Evolutionary conservation across 2,113 vertebrate genomes (phyloP).

Genomic region (Zapornia atra): DNA sequence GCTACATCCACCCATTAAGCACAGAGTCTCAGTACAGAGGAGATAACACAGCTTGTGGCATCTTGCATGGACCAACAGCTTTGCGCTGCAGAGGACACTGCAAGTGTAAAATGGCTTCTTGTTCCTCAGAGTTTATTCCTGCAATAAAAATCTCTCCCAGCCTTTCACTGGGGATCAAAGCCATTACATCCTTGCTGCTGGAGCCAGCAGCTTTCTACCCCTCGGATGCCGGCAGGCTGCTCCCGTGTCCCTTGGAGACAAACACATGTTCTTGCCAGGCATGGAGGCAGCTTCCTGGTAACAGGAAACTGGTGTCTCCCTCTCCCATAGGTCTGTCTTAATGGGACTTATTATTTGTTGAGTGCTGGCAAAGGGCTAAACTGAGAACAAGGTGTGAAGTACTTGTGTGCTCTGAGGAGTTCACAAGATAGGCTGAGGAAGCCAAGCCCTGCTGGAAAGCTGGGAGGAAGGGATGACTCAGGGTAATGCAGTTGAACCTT

Average conservation of each 20-base stretch:
- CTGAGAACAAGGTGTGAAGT: conserved; percentile 7
- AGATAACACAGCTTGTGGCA: background rate
- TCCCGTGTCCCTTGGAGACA: background rate
- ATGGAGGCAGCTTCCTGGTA: background rate
- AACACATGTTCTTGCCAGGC: background rate
- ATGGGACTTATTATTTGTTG: background rate
- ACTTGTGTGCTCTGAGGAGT: background rate
- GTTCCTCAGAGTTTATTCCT: background rate
- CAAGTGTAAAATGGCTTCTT: background rate
- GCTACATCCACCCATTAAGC: background rate
- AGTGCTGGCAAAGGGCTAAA: background rate
- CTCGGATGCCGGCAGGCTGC: accelerated
- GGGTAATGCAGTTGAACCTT: background rate
- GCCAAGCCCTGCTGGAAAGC: background rate
- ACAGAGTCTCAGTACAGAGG: background rate
- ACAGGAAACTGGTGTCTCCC: background rate
- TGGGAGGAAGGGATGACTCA: background rate
- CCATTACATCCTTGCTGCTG: background rate
- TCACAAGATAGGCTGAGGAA: background rate
- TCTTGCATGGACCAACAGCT: background rate
- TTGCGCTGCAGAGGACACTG: background rate
- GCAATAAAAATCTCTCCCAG: background rate
- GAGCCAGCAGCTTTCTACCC: background rate
- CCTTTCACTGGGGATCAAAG: background rate
- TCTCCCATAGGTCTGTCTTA: background rate